These are phyloP conservation scores for Ceratina calcarata DNA, from an alignment of 1,140 invertebrate species.

Conservation along the genomic window DNA sequence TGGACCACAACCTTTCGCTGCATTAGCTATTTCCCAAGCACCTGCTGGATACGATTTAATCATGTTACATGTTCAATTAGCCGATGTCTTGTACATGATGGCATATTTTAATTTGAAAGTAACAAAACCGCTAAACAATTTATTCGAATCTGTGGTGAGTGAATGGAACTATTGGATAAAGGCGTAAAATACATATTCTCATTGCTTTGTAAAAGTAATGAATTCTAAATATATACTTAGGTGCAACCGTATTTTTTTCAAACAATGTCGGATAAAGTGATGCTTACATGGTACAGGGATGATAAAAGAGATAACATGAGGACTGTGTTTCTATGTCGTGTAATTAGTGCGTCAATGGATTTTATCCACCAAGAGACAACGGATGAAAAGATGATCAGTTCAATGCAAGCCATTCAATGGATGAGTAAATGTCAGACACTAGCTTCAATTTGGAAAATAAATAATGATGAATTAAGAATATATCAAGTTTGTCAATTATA, in stretches of 20 bases:
- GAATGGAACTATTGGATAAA: constrained; percentile 35
- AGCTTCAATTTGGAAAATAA: constrained; percentile 89
- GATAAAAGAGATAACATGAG: constrained; percentile 80
- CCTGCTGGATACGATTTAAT: constrained; percentile 88
- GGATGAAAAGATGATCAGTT: constrained; percentile 79
- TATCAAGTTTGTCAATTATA: constrained; percentile 90
- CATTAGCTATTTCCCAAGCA: constrained; percentile 88
- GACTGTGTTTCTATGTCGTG: constrained; percentile 84
- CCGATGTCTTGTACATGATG: constrained; percentile 88
- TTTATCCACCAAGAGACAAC: constrained; percentile 81
- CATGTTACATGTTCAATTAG: constrained; percentile 89
- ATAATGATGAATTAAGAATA: constrained; percentile 87
- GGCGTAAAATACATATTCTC: neutral
- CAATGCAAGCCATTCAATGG: constrained; percentile 84
- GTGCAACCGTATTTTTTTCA: constrained; percentile 81
- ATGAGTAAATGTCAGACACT: constrained; percentile 86
- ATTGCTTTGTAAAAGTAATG: neutral
- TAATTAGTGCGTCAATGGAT: constrained; percentile 85
- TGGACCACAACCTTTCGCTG: constrained; percentile 85
- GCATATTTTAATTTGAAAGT: constrained; percentile 89
- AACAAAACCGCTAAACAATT: constrained; percentile 85
- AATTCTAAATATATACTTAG: constrained; percentile 57
- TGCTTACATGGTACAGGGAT: constrained; percentile 77
- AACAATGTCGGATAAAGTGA: constrained; percentile 79
- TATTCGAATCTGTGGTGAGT: constrained; percentile 88